A percentile compares a stretch with the other conserved stretches of the same genome.
phyloP scores from a whole-genome alignment of 2,888 invertebrate genomes.

The Leucophenga maculata region DNA sequence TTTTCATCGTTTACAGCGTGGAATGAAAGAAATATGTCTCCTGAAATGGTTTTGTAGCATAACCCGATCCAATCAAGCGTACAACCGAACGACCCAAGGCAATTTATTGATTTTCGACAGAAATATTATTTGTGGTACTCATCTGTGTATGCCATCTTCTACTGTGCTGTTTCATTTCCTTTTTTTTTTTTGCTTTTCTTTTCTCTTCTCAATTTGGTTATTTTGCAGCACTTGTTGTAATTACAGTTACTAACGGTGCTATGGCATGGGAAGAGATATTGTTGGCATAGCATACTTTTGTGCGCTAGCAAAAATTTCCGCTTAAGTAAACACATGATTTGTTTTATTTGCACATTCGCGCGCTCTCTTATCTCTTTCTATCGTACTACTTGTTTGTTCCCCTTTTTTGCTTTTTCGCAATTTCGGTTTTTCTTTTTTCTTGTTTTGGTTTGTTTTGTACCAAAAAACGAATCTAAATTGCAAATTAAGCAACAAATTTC shows the following conservation, averaged over 20 bases:
- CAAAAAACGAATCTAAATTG: constrained; percentile 63
- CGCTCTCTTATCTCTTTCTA: constrained; percentile 5
- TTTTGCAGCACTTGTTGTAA: constrained; percentile 48
- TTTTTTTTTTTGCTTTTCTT: neutral
- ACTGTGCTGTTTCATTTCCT: no score
- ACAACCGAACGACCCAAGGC: neutral
- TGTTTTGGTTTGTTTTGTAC: constrained; percentile 1
- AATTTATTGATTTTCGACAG: constrained; percentile 13
- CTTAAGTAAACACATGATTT: constrained; percentile 64
- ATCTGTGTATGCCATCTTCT: no score
- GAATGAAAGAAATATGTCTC: no score
- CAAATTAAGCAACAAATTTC: constrained; percentile 66
- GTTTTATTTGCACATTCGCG: constrained; percentile 43
- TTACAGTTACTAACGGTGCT: constrained; percentile 39
- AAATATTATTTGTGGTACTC: no score
- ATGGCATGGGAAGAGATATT: constrained; percentile 4
- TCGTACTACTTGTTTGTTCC: neutral
- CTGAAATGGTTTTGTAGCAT: no score
- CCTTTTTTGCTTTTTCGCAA: neutral
- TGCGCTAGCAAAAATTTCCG: constrained; percentile 49
- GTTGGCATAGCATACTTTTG: constrained; percentile 47
- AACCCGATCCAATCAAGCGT: no score
- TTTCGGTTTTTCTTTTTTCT: neutral
- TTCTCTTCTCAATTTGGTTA: constrained; percentile 9
- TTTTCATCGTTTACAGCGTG: neutral